phyloP scores from a whole-genome alignment of 1,140 invertebrate genomes.

The Drosophila subobscura region DNA sequence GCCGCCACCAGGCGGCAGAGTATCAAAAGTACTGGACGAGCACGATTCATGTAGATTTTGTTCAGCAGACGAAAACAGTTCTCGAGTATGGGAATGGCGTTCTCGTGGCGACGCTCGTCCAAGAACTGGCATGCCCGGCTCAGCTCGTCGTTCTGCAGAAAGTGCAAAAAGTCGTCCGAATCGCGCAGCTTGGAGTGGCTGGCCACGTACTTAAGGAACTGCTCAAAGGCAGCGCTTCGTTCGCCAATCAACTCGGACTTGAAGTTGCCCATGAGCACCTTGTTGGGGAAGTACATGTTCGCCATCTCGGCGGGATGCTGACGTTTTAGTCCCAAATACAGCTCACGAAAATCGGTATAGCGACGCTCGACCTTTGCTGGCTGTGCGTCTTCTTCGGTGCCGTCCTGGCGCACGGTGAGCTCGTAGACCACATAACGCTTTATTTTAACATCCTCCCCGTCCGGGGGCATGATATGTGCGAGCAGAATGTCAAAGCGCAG shows the following conservation, averaged over 20 bases:
- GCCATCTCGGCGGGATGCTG: constrained; percentile 86
- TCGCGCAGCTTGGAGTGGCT: constrained; percentile 86
- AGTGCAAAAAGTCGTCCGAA: constrained; percentile 86
- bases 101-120: constrained; percentile 86
- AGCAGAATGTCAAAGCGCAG: constrained; percentile 84
- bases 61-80: constrained; percentile 89
- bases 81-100: constrained; percentile 88
- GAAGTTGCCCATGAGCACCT: constrained; percentile 91
- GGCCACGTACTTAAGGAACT: constrained; percentile 86
- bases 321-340: constrained; percentile 87
- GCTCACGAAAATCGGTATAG: constrained; percentile 90
- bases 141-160: constrained; percentile 88
- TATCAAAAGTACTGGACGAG: constrained; percentile 87
- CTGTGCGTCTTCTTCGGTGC: constrained; percentile 84
- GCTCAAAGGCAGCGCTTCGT: constrained; percentile 89
- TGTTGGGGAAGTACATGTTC: constrained; percentile 88
- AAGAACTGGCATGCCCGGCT: constrained; percentile 86
- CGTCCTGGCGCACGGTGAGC: constrained; percentile 85
- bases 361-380: constrained; percentile 88
- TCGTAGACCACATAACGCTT: constrained; percentile 88
- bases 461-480: constrained; percentile 83
- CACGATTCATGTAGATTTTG: constrained; percentile 89
- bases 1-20: constrained; percentile 88
- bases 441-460: constrained; percentile 84
- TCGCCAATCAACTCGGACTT: constrained; percentile 88